Conservation (phyloP, 2,113 vertebrate species). For the Microtus ochrogaster region DNA sequence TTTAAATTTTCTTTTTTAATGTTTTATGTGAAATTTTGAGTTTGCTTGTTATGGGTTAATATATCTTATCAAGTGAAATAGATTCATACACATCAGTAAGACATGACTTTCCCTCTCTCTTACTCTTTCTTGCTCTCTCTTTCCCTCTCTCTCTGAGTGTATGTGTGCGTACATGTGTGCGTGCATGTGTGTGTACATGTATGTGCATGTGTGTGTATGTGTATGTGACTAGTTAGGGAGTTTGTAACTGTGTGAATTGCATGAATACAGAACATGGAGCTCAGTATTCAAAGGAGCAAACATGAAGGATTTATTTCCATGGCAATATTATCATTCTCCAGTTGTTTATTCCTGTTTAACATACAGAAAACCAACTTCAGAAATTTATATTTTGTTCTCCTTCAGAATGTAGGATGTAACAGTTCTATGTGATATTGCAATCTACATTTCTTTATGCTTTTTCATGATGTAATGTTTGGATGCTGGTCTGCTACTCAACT, state of each 20-base stretch:
- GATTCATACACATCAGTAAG: background rate
- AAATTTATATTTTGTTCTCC: background rate
- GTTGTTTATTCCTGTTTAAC: background rate
- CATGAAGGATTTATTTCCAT: background rate
- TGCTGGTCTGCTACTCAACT: background rate
- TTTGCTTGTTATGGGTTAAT: background rate
- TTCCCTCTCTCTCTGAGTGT: no score
- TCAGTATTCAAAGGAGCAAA: background rate
- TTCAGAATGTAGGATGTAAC: background rate
- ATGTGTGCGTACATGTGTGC: no score
- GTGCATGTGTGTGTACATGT: background rate
- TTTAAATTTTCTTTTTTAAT: slow-evolving; percentile 1
- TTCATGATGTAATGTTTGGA: no score
- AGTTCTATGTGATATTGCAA: background rate
- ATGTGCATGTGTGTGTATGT: background rate
- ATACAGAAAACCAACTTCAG: background rate
- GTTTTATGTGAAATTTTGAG: background rate
- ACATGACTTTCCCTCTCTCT: background rate
- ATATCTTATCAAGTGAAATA: background rate
- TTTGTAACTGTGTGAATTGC: background rate
- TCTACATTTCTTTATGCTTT: background rate
- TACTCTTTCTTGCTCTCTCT: no score
- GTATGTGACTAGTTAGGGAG: background rate
- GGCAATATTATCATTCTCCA: background rate
- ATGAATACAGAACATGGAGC: background rate